Evolutionary conservation across 2,113 vertebrate genomes (phyloP), one percentile per base, ranked within the genome.

Genomic region (Takifugu flavidus): DNA sequence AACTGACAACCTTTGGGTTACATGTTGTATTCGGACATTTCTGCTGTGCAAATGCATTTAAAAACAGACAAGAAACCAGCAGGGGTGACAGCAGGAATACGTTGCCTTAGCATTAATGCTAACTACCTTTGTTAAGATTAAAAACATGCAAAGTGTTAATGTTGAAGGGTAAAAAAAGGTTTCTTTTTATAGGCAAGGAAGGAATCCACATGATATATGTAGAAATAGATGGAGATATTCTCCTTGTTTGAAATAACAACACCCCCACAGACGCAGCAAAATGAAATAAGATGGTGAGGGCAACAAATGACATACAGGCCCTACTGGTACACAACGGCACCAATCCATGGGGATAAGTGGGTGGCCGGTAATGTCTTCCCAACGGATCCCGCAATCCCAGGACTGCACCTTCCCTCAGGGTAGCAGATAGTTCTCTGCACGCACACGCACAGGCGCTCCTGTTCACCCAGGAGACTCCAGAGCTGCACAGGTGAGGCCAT

Each of bases 341-440:
- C 69, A 72, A n/a, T 79, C 78, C 72, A 60, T 65, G 76, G 82
- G 83, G 79, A 86, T 77, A 72, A 59, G 56, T 74, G 78, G 80
- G 80, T 86, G 87, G 81, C 83, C 72, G 52, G 70, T 82, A 82
- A 90, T 88, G 82, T 82, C 70, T 56, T 89, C 83, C 85, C 85
- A 61, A 46, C 80, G 79, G 86, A 80, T 56, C 66, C 31, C 47
- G 64, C 15, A 46, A 74, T 63, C 79, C 76, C 78, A 62, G 54
- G 53, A 64, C 53, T 65, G 73, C 60, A 28, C 34, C 44, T 55
- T 49, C 43, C 80, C 75, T 56, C 72, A 65, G 67, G 86, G 85
- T 75, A 67, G 31, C 59, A 49, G 56, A 78, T 65, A 46, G 79
- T 70, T 69, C 58, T 70, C 12, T 65, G 57, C 75, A 70, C 59